Percentiles rank a stretch among this genome's conserved stretches.
Evolutionary conservation across 2,113 vertebrate species (phyloP).

Genomic region (Melozone crissalis): DNA sequence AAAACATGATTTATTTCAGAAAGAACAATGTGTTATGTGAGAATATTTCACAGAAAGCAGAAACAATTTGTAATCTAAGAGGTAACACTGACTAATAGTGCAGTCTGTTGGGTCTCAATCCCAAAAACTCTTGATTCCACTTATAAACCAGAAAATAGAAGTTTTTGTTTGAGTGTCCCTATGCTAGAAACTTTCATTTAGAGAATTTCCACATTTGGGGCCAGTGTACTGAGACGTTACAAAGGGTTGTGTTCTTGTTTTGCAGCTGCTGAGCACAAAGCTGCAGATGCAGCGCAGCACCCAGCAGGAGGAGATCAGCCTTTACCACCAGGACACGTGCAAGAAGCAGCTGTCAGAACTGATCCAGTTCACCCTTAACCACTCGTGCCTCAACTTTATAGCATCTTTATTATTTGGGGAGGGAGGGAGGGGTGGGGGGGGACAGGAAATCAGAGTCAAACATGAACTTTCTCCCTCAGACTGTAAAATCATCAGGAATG

Average conservation of each 20-base stretch:
- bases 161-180: not conserved
- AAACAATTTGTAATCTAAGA: not conserved
- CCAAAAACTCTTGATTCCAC: not conserved
- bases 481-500: not conserved
- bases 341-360: conserved; percentile 53
- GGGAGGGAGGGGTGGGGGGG: not conserved
- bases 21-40: not conserved
- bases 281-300: conserved; percentile 48
- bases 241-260: conserved; percentile 22
- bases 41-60: not conserved
- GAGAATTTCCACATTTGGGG: not conserved
- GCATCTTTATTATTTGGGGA: conserved; percentile 35
- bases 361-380: conserved; percentile 62
- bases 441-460: conserved; percentile 11
- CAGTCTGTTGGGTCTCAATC: not conserved
- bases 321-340: conserved; percentile 61
- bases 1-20: not conserved
- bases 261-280: conserved; percentile 52
- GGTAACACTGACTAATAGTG: not conserved
- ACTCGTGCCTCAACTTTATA: conserved; percentile 65
- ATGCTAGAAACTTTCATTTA: not conserved
- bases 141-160: not conserved
- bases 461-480: conserved; percentile 8
- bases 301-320: conserved; percentile 39
- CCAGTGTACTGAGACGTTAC: not conserved